These are phyloP conservation scores for Ploceus nigricollis DNA, from an alignment of 2,113 vertebrate genomes.

Conservation along the genomic window DNA sequence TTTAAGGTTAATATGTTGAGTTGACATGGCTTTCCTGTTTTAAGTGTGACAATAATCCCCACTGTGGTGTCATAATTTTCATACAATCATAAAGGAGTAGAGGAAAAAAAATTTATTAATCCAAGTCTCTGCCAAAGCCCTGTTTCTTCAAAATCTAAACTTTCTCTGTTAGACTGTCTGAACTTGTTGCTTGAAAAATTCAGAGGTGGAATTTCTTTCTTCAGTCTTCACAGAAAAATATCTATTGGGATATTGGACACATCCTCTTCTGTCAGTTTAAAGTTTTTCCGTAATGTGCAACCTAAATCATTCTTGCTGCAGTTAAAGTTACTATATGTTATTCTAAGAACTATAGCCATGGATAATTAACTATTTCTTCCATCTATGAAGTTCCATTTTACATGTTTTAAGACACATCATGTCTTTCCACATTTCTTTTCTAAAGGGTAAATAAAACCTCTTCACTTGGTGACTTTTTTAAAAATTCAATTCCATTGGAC, in stretches of 20 bases:
- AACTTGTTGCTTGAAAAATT: not conserved
- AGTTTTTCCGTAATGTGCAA: rapidly evolving
- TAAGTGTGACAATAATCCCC: not conserved
- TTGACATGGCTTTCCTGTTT: not conserved
- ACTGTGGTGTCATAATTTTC: not conserved
- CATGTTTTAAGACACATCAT: not conserved
- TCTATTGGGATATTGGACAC: too few species aligned
- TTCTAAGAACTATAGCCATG: not conserved
- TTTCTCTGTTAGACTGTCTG: not conserved
- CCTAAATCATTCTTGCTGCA: not conserved
- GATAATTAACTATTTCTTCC: not conserved
- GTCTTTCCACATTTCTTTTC: not conserved
- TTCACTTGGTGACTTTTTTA: not conserved
- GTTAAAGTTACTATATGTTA: not conserved
- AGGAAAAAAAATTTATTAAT: not conserved
- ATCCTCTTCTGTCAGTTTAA: not conserved
- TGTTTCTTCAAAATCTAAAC: not conserved
- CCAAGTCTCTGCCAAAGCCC: not conserved
- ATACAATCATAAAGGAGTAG: not conserved
- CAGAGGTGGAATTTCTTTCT: not conserved
- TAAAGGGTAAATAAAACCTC: not conserved
- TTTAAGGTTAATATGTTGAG: not conserved
- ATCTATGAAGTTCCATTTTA: not conserved
- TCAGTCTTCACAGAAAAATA: not conserved
- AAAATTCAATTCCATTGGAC: not conserved